phyloP scores from a whole-genome alignment of 2,797 vertebrate genomes.

The Galago senegalensis region DNA sequence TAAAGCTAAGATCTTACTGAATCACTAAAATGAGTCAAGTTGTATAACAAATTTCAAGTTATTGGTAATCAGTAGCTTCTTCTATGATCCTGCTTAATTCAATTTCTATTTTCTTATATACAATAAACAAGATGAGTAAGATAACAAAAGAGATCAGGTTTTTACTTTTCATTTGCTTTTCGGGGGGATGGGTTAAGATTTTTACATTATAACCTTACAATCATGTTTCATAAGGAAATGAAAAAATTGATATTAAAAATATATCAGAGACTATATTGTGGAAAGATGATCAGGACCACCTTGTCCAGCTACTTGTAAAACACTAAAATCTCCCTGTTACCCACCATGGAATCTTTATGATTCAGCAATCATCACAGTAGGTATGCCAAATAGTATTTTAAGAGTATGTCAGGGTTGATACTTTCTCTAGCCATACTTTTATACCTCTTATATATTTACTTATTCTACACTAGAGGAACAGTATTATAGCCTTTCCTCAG shows the following conservation, averaged over 20 bases:
- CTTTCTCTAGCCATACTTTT: background rate
- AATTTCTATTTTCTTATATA: slow-evolving; percentile 32
- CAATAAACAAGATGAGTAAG: background rate
- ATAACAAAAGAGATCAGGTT: background rate
- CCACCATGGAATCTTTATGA: background rate
- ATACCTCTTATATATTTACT: background rate
- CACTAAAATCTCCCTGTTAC: background rate
- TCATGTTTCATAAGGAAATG: background rate
- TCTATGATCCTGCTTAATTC: background rate
- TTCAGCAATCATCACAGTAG: background rate
- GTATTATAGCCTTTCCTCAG: background rate
- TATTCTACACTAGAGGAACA: background rate
- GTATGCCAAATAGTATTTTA: background rate
- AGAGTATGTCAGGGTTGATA: background rate
- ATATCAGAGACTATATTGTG: background rate
- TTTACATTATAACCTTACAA: background rate
- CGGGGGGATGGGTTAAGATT: background rate
- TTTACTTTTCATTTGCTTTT: slow-evolving; percentile 47
- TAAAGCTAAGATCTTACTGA: background rate
- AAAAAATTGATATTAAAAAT: background rate
- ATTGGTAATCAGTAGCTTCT: background rate
- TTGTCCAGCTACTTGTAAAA: background rate
- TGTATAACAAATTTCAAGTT: background rate
- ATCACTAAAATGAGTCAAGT: background rate
- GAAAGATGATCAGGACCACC: background rate